These are phyloP conservation scores for Threskiornis aethiopicus DNA, from an alignment of 2,797 vertebrate species.

Conservation along the genomic window DNA sequence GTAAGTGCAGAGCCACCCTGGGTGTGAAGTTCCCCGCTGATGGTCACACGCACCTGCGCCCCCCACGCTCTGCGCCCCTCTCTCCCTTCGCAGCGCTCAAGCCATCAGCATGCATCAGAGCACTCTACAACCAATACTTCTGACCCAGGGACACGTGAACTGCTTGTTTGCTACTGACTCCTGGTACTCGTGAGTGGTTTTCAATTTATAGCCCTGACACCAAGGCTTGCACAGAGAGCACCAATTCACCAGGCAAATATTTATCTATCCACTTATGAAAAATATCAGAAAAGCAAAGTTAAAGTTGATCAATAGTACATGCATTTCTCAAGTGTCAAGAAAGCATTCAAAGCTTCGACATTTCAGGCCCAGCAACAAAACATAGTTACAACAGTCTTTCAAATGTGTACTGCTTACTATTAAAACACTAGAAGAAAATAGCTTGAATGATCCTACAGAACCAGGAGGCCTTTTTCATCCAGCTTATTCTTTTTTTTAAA, in stretches of 20 bases:
- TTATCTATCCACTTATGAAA: neutral
- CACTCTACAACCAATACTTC: neutral
- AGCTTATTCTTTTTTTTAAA: neutral
- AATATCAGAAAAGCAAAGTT: neutral
- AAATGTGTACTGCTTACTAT: neutral
- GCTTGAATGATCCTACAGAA: neutral
- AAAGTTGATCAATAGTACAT: neutral
- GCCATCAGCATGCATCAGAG: neutral
- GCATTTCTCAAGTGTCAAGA: neutral
- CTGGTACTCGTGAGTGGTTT: fast-evolving
- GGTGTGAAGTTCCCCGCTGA: fast-evolving
- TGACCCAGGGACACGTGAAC: neutral
- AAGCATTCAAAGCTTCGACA: neutral
- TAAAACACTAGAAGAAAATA: neutral
- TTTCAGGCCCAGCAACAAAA: neutral
- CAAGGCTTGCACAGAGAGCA: neutral
- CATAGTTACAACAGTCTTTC: neutral
- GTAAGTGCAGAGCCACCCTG: too few species aligned
- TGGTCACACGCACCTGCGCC: fast-evolving
- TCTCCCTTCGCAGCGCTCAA: neutral
- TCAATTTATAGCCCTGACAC: neutral
- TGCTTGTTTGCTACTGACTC: neutral
- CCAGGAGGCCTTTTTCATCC: neutral
- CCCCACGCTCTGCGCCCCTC: neutral
- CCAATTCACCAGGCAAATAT: neutral